Conservation (phyloP, 2,888 invertebrate genomes). For the Liposcelis brunnea region DNA sequence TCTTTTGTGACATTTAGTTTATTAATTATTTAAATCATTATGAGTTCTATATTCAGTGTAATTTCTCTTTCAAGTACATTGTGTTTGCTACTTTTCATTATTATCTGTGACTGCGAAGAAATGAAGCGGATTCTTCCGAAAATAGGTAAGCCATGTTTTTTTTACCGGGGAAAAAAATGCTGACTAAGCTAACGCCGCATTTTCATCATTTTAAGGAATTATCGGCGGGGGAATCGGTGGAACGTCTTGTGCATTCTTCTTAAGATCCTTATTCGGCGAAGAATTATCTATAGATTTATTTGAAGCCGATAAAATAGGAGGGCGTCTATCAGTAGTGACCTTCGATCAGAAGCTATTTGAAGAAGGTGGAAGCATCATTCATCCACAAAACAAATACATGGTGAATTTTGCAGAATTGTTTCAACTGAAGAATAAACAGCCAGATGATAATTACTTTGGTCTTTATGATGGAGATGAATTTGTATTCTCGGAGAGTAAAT, state of each 20-base stretch:
- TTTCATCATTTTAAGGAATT: constrained; percentile 28
- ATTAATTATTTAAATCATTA: too few species aligned
- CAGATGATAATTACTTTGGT: constrained; percentile 21
- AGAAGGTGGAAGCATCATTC: constrained; percentile 40
- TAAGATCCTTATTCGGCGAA: constrained; percentile 27
- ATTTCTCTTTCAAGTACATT: too few species aligned
- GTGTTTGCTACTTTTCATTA: too few species aligned
- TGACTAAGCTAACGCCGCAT: background rate
- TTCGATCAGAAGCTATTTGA: constrained; percentile 33
- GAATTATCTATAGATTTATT: constrained; percentile 34
- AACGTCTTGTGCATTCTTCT: constrained; percentile 36
- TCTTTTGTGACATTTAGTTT: too few species aligned
- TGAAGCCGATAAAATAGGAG: constrained; percentile 36
- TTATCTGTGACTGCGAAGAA: too few species aligned
- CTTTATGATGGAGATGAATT: constrained; percentile 35
- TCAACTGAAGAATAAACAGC: background rate
- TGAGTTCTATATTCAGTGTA: too few species aligned
- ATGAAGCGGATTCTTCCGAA: too few species aligned
- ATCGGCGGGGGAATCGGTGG: constrained; percentile 46
- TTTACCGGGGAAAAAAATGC: too few species aligned
- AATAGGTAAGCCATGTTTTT: too few species aligned
- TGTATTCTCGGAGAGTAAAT: constrained; percentile 33
- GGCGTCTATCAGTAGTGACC: constrained; percentile 33
- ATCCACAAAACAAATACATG: constrained; percentile 39
- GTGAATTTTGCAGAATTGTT: constrained; percentile 31